Evolutionary conservation across 1,140 invertebrate genomes (phyloP), one percentile per base, ranked within the genome.

Genomic region (Pogonomyrmex barbatus): DNA sequence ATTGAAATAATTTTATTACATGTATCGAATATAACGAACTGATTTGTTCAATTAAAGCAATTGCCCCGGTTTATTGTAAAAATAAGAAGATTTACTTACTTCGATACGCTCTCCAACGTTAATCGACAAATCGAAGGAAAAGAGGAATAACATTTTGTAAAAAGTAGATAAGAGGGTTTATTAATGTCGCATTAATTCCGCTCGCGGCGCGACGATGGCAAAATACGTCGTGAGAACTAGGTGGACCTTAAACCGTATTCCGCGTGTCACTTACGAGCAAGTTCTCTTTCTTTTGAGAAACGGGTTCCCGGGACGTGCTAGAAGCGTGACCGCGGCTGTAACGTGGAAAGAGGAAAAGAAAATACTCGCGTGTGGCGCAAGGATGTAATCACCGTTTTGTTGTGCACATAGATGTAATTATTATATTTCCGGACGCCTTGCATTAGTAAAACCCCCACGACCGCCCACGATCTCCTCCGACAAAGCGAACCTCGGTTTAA

Each of bases 191-290:
- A 17, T 56, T 70, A 42, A 81, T 56, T 39, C 50, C 14, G 24
- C 36, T 54, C 50, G 36, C 14, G 65, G 33, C 3, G 36, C 63
- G 50, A 54, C 9, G 54, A 82, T 89, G 86, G 87, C 88, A 82
- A 89, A 89, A 89, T 68, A 39, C 56, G 50, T 3, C 87, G 87
- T 89, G 88, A 89, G 88, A 89, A 89, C 88, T 89, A 89, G 88
- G 87, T 85, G 83, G 79, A 67, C 60, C 71, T 89, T 77, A 52
- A 89, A 71, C 30, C 73, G 84, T 89, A 76, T 86, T 78, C 45
- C 68, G 73, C 17, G 68, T 84, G 79, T 87, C 78, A 58, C 54
- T 73, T 78, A 50, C 5, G 36, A 82, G 79, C 89, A 60, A 89
- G 78, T 89, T 90, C 89, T 90, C 85, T 89, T 87, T 90, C 89